A percentile compares a stretch with the other conserved stretches of the same genome.
phyloP scores from a whole-genome alignment of 92 coral and sea anemone species.

The Porites rus region DNA sequence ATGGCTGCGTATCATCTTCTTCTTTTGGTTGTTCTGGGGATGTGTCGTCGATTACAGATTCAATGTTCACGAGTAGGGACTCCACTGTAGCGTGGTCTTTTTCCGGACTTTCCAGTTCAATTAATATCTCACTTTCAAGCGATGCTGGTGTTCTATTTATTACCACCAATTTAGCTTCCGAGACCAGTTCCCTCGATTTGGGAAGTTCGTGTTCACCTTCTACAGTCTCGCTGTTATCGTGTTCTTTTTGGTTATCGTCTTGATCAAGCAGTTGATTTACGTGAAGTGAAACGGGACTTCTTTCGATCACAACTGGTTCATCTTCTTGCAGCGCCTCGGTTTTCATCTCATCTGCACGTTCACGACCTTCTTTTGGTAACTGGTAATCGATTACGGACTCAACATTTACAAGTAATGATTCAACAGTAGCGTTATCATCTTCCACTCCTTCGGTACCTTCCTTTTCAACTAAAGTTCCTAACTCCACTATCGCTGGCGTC shows the following conservation, averaged over 20 bases:
- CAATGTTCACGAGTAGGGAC: conserved; percentile 16
- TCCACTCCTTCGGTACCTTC: background rate
- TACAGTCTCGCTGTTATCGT: background rate
- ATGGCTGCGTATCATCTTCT: background rate
- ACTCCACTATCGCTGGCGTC: background rate
- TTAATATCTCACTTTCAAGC: background rate
- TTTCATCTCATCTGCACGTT: background rate
- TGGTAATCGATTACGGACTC: conserved; percentile 9
- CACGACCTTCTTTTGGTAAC: background rate
- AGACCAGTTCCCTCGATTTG: conserved; percentile 3
- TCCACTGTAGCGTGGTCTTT: conserved; percentile 17
- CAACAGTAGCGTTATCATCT: conserved; percentile 18
- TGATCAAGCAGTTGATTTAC: background rate
- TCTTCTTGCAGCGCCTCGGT: background rate
- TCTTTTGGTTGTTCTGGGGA: background rate
- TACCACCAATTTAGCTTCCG: conserved; percentile 18
- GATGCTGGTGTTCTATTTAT: conserved; percentile 1
- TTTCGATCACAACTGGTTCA: background rate
- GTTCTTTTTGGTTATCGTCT: background rate
- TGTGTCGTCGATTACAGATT: conserved; percentile 11
- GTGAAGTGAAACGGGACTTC: conserved; percentile 11
- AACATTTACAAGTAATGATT: conserved; percentile 5
- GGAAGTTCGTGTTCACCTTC: background rate
- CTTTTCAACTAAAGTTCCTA: background rate
- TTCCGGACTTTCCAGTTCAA: conserved; percentile 4